phyloP scores from a whole-genome alignment of 2,797 vertebrate genomes.

The Rhadinocentrus ornatus region DNA sequence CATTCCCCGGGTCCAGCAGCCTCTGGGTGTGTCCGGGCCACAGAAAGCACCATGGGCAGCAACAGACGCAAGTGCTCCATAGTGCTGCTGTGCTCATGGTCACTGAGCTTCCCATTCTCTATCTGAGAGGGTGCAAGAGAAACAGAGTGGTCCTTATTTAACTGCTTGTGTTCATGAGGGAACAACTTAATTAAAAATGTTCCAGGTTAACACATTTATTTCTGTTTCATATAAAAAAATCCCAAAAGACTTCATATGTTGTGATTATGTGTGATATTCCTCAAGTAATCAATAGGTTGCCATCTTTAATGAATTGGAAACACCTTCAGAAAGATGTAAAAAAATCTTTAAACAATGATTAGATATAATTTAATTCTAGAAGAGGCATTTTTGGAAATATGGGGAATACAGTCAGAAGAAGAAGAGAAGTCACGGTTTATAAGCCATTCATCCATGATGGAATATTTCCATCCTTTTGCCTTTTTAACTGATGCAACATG shows the following conservation, averaged over 20 bases:
- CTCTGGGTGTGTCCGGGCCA: constrained; percentile 65
- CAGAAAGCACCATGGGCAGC: constrained; percentile 76
- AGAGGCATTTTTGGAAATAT: background rate
- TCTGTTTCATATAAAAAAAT: background rate
- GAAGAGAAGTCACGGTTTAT: background rate
- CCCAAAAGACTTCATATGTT: background rate
- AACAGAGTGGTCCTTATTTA: constrained; percentile 10
- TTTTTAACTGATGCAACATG: background rate
- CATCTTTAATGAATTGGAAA: background rate
- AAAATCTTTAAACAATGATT: background rate
- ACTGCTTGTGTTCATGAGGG: background rate
- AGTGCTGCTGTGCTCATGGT: constrained; percentile 88
- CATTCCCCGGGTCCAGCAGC: constrained; percentile 64
- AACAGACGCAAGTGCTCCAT: constrained; percentile 91
- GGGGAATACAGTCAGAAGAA: background rate
- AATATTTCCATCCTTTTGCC: background rate
- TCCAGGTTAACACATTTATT: background rate
- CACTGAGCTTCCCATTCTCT: constrained; percentile 86
- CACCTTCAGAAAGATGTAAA: background rate
- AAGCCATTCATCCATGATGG: background rate
- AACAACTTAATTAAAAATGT: background rate
- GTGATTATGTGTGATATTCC: background rate
- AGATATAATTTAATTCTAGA: background rate
- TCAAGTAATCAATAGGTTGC: background rate
- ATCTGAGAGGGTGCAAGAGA: constrained; percentile 77